These are phyloP conservation scores for Blastobasis adustella DNA, from an alignment of 2,888 invertebrate genomes.

Conservation along the genomic window DNA sequence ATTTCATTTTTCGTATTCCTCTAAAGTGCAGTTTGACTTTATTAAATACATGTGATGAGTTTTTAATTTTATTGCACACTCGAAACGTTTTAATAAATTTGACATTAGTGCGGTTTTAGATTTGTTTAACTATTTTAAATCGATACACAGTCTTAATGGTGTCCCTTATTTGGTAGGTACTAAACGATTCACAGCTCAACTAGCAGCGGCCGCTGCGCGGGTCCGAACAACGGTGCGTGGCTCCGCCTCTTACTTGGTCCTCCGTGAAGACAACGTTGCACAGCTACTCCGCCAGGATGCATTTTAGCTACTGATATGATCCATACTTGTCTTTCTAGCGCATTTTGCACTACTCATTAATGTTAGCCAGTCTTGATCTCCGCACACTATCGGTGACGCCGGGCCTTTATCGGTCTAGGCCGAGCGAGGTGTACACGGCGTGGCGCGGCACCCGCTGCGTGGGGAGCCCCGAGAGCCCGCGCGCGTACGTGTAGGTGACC, in stretches of 20 bases:
- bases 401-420: slow-evolving; percentile 54
- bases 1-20: too few species aligned
- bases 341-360: slow-evolving; percentile 46
- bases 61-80: too few species aligned
- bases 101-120: too few species aligned
- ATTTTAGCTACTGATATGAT: slow-evolving; percentile 62
- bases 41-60: too few species aligned
- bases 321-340: slow-evolving; percentile 43
- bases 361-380: slow-evolving; percentile 64
- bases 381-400: slow-evolving; percentile 21
- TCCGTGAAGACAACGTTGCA: slow-evolving; percentile 41
- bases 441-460: slow-evolving; percentile 85
- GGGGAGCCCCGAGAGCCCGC: slow-evolving; percentile 86
- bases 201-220: slow-evolving; percentile 20
- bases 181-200: slow-evolving; percentile 47
- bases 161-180: slow-evolving; percentile 34
- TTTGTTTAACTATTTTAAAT: slow-evolving; percentile 14
- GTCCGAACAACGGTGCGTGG: slow-evolving; percentile 19
- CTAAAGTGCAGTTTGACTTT: too few species aligned
- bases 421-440: slow-evolving; percentile 43
- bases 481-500: slow-evolving; percentile 86
- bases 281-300: slow-evolving; percentile 30
- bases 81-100: too few species aligned
- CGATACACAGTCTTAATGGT: slow-evolving; percentile 50
- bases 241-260: slow-evolving; percentile 46